A percentile compares a stretch with the other conserved stretches of the same genome.
Evolutionary conservation across 2,113 vertebrate species (phyloP).

Genomic region (Eptesicus fuscus): DNA sequence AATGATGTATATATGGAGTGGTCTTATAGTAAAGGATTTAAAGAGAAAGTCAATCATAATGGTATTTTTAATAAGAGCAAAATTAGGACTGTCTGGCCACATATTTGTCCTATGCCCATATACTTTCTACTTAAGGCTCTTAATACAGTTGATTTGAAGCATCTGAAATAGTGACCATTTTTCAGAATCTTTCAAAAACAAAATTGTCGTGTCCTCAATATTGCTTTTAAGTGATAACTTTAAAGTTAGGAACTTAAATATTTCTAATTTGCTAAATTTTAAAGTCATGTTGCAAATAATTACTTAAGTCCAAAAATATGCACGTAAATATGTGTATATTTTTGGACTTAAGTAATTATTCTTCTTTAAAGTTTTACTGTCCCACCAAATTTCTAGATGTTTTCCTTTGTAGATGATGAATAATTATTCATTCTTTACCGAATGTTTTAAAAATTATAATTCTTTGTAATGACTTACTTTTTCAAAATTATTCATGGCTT

Average conservation of each 20-base stretch:
- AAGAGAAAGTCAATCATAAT: constrained; percentile 84
- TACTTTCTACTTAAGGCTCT: constrained; percentile 41
- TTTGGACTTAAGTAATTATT: constrained; percentile 12
- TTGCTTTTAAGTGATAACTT: background rate
- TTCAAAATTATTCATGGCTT: background rate
- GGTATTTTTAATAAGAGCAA: constrained; percentile 18
- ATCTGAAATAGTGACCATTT: background rate
- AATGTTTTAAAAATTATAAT: background rate
- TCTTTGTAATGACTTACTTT: background rate
- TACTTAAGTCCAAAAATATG: background rate
- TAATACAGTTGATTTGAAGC: background rate
- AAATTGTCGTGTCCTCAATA: background rate
- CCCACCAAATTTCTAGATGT: background rate
- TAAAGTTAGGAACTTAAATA: constrained; percentile 25
- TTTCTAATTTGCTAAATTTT: constrained; percentile 2
- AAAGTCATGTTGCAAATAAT: background rate
- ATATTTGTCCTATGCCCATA: background rate
- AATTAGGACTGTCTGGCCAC: background rate
- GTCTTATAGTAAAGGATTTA: constrained; percentile 75
- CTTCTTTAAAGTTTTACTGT: constrained; percentile 29
- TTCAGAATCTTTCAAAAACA: constrained; percentile 18
- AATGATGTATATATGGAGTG: constrained; percentile 82
- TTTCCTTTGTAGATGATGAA: constrained; percentile 17
- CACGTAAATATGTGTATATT: background rate
- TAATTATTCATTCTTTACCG: constrained; percentile 33